phyloP scores from a whole-genome alignment of 2,888 invertebrate genomes.

The Xylota segnis region DNA sequence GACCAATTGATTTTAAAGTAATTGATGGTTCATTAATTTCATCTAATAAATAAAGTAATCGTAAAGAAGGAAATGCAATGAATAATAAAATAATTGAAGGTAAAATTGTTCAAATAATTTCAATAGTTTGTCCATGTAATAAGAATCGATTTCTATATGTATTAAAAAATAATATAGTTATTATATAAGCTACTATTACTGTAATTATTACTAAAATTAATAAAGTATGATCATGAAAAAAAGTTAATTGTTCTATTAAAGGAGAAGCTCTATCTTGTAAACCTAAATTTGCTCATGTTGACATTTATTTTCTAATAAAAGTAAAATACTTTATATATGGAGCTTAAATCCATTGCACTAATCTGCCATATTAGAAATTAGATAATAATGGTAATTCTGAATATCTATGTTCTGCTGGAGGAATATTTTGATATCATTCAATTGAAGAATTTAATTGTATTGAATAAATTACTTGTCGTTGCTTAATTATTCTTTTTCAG shows the following conservation, averaged over 20 bases:
- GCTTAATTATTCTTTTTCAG: constrained; percentile 86
- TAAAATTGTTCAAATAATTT: constrained; percentile 88
- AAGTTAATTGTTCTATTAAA: constrained; percentile 88
- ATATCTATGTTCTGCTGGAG: constrained; percentile 87
- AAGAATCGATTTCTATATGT: constrained; percentile 86
- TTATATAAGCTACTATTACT: constrained; percentile 86
- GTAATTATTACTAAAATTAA: constrained; percentile 88
- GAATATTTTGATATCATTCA: constrained; percentile 87
- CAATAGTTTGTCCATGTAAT: constrained; percentile 87
- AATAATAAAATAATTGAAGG: constrained; percentile 87
- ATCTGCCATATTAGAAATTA: constrained; percentile 88
- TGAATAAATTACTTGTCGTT: constrained; percentile 85
- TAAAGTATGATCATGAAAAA: constrained; percentile 88
- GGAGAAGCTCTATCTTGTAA: constrained; percentile 88
- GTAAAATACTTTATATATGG: constrained; percentile 87
- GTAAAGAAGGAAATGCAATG: constrained; percentile 87
- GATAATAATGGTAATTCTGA: constrained; percentile 86
- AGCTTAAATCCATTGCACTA: constrained; percentile 88
- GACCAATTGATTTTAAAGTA: constrained; percentile 87
- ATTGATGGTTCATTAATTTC: constrained; percentile 87
- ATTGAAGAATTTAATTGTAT: constrained; percentile 86
- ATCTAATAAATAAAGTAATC: constrained; percentile 87
- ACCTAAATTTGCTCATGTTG: constrained; percentile 86
- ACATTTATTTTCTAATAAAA: constrained; percentile 87
- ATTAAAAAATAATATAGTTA: constrained; percentile 86